A percentile compares a stretch with the other conserved stretches of the same genome.
These are phyloP conservation scores for Oreochromis niloticus DNA, from an alignment of 2,113 vertebrate genomes.

Conservation along the genomic window DNA sequence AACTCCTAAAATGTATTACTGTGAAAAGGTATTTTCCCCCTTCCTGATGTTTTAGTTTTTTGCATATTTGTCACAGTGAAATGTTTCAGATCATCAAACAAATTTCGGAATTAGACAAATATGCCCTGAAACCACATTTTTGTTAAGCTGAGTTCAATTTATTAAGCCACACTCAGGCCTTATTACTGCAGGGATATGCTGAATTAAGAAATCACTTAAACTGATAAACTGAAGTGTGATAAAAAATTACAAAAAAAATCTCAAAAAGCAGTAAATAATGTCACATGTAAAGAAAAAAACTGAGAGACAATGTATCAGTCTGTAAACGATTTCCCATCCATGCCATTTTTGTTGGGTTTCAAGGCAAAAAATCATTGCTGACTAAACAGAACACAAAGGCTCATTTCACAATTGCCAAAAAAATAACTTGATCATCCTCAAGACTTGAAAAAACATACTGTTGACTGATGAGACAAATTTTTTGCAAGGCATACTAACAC, in stretches of 20 bases:
- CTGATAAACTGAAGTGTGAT: background rate
- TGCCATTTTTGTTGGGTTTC: background rate
- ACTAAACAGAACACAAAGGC: background rate
- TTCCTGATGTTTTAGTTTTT: too few relatives aligned
- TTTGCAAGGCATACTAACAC: background rate
- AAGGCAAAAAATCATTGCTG: background rate
- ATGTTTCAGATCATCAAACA: background rate
- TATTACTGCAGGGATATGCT: background rate
- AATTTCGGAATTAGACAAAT: background rate
- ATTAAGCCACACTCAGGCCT: background rate
- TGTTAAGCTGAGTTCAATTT: background rate
- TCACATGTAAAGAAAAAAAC: background rate
- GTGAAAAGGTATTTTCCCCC: too few relatives aligned
- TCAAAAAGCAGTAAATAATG: background rate
- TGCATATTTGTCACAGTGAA: background rate
- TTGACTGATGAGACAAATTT: background rate
- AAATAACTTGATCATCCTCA: background rate
- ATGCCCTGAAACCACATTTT: background rate
- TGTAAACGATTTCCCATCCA: background rate
- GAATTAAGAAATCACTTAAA: background rate
- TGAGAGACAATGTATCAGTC: background rate
- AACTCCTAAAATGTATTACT: background rate
- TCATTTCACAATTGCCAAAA: background rate
- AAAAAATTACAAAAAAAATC: rapidly evolving
- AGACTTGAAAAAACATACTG: background rate